Evolutionary conservation across 2,888 invertebrate species (phyloP), one percentile per base, ranked within the genome.

Genomic region (Oscheius onirici): DNA sequence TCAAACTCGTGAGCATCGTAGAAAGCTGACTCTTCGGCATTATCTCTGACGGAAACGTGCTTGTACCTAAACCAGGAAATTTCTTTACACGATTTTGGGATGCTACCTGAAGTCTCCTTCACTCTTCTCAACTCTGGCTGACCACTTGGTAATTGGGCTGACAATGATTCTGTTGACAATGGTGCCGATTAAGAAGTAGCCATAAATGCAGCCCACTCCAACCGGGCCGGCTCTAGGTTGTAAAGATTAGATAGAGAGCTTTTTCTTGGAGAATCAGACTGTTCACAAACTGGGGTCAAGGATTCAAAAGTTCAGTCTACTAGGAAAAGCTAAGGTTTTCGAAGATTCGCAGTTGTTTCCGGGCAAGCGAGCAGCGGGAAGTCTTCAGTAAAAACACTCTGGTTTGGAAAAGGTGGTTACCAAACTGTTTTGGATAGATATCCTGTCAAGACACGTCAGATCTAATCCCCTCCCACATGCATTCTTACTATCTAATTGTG

Each of bases 91-190:
- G n/a, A n/a, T n/a, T n/a, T n/a, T n/a, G n/a, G n/a, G n/a, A n/a
- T 57, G 10, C n/a, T 75, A 90, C 89, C 90, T 89, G 82, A 91
- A 91, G 81, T 91, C 88, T 65, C 91, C 91, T 84, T 91, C 91
- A 72, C 86, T 87, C 75, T 88, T 88, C 81, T 91, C 91, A 78
- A 90, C 90, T 68, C 87, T 83, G 46, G 90, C 90, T 11, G 90
- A 89, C 76, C 87, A 88, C 49, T 85, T 84, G 5, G 90, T 89
- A 11, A 91, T 89, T 0, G 90, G 90, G 5, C 89, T 88, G 89
- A 91, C 91, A 1, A 91, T 84, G 1, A 90, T 76, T 79, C 90
- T 89, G 86, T 91, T 91, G 69, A 90, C 83, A 3, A 90, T 67
- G 0, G 90, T 90, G n/a, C 90, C 90, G 17, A 91, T 69, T 3